A percentile compares a stretch with the other conserved stretches of the same genome.
These are phyloP conservation scores for Entomobrya proxima DNA, from an alignment of 2,888 invertebrate species.

Conservation along the genomic window DNA sequence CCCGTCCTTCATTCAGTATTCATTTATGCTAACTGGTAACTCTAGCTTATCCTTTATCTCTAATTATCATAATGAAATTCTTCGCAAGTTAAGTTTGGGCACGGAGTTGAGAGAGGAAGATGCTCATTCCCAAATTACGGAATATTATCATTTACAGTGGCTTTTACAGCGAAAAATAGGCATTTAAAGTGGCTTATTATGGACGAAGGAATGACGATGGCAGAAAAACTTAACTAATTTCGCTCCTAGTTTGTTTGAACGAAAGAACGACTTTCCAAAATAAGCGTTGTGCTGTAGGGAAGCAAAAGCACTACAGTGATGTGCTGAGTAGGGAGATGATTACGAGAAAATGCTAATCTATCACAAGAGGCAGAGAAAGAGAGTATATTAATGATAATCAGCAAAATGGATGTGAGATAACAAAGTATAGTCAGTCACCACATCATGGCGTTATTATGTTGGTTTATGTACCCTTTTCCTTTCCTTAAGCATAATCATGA, in stretches of 20 bases:
- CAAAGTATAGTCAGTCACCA: neutral
- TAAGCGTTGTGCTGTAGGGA: too few relatives aligned
- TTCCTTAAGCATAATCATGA: slow-evolving; percentile 14
- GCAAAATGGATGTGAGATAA: neutral
- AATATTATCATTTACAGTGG: slow-evolving; percentile 37
- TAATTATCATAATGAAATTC: slow-evolving; percentile 75
- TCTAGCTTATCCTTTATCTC: slow-evolving; percentile 73
- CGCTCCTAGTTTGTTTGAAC: slow-evolving; percentile 26
- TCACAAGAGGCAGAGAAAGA: slow-evolving; percentile 26
- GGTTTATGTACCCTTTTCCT: neutral
- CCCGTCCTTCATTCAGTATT: slow-evolving; percentile 71
- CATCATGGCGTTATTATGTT: neutral
- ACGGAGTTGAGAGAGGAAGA: neutral
- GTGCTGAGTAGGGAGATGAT: neutral
- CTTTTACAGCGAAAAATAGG: slow-evolving; percentile 25
- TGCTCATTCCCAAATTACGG: slow-evolving; percentile 22
- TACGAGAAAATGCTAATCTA: slow-evolving; percentile 63
- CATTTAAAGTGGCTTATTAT: slow-evolving; percentile 37
- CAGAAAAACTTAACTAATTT: slow-evolving; percentile 52
- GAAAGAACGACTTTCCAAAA: neutral
- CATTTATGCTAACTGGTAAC: slow-evolving; percentile 75
- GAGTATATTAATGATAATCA: slow-evolving; percentile 25
- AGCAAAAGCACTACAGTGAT: neutral
- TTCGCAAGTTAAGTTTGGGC: slow-evolving; percentile 41
- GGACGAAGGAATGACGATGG: slow-evolving; percentile 9